Evolutionary conservation across 2,797 vertebrate genomes (phyloP), one percentile per base, ranked within the genome.

Genomic region (Sebastes steindachneri): DNA sequence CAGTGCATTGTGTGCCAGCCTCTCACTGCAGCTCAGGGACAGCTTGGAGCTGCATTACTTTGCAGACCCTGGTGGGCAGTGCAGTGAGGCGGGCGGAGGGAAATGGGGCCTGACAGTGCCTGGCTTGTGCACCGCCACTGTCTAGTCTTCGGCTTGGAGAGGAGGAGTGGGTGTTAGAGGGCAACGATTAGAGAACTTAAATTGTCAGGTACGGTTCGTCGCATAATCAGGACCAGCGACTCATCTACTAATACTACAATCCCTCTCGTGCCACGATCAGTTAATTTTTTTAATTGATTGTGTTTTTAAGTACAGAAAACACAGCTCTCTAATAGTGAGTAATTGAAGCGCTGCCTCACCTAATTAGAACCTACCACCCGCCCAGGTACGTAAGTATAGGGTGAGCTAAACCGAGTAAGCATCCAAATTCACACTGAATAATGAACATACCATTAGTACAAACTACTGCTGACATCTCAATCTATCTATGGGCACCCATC

Each of bases 71-170:
- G 81, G 85, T 89, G 90, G 88, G 83, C 83, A 82, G 83, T 67
- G 71, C 76, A 77, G 77, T 84, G 88, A 94, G 80, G 90, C 85
- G 33, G 86, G 77, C 82, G 37, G 84, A 89, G 84, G 67, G 87
- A 90, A 92, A 93, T 82, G 67, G 79, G 83, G 85, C 82, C 82
- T 92, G 93, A 93, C 91, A 93, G 88, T 85, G 79, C 66, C 79
- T 79, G 59, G 75, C 74, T 84, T 85, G 84, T 84, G 67, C 83
- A 86, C 72, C 55, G 51, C 78, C 3, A 65, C 80, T 75, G 85
- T 83, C 69, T 82, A 48, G 66, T 73, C 80, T 55, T 71, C 66
- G 67, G 73, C 41, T 68, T 35, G 72, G 59, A 77, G 75, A 84
- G 53, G 72, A 83, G 71, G 68, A 59, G 28, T 73, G 58, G 72